Conservation (phyloP, 2,797 vertebrate species). For the Cyprinodon diabolis region DNA sequence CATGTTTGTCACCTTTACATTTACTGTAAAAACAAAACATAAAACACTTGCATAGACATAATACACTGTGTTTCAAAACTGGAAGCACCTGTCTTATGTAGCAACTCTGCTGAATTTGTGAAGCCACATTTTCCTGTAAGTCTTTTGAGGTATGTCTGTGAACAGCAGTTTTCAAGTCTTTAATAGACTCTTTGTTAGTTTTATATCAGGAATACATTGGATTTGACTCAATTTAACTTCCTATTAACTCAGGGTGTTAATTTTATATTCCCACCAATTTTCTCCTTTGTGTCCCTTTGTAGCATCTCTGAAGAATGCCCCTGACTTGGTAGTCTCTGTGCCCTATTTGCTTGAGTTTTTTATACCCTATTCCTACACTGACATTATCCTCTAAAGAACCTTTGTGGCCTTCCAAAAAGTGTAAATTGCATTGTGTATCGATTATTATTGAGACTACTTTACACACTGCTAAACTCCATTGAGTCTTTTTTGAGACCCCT, state of each 20-base stretch:
- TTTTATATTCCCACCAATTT: too few species aligned
- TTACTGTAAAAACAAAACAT: conserved; percentile 14
- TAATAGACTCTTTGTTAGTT: too few species aligned
- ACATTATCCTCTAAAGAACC: background rate
- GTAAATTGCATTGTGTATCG: too few species aligned
- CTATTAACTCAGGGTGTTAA: too few species aligned
- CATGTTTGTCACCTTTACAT: conserved; percentile 14
- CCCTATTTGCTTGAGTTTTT: background rate
- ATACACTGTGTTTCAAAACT: background rate
- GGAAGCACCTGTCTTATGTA: background rate
- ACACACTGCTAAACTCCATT: background rate
- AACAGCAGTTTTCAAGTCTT: background rate
- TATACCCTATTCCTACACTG: background rate
- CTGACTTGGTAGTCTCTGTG: background rate
- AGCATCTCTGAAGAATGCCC: background rate
- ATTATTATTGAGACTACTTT: background rate
- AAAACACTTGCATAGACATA: background rate
- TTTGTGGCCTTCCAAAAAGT: background rate
- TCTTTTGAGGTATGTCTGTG: background rate
- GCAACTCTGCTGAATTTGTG: background rate
- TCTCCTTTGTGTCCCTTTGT: background rate
- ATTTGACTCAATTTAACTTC: too few species aligned
- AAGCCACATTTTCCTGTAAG: background rate
- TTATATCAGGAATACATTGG: too few species aligned
- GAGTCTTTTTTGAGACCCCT: background rate